phyloP scores from a whole-genome alignment of 2,888 invertebrate species.

The Leptinotarsa tumamoca region DNA sequence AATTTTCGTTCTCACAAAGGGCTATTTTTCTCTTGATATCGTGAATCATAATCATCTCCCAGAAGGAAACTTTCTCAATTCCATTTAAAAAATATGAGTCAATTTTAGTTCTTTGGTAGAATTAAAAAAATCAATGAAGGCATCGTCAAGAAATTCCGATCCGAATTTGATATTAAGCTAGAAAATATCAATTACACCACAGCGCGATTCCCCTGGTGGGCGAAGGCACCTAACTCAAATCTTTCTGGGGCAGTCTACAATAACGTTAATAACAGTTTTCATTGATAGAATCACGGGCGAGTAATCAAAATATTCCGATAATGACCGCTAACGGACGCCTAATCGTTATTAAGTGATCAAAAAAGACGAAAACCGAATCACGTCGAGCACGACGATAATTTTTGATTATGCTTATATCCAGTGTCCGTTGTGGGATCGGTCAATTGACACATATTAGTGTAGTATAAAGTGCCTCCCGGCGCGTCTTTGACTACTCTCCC shows the following conservation, averaged over 20 bases:
- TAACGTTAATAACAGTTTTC: slow-evolving; percentile 17
- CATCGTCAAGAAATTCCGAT: background rate
- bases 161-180: background rate
- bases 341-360: slow-evolving; percentile 45
- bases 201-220: slow-evolving; percentile 4
- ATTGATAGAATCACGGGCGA: slow-evolving; percentile 13
- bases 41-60: too few relatives aligned
- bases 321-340: slow-evolving; percentile 42
- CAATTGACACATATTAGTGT: slow-evolving; percentile 63
- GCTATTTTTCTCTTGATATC: too few relatives aligned
- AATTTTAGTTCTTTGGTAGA: too few relatives aligned
- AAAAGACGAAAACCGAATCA: slow-evolving; percentile 45
- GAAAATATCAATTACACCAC: background rate
- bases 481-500: slow-evolving; percentile 38
- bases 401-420: slow-evolving; percentile 39
- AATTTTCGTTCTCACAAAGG: too few relatives aligned
- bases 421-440: slow-evolving; percentile 48
- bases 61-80: too few relatives aligned
- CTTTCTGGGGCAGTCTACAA: slow-evolving; percentile 13
- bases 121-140: too few relatives aligned
- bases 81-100: too few relatives aligned
- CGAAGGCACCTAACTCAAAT: background rate
- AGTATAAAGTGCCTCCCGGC: slow-evolving; percentile 37
- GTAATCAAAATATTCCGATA: slow-evolving; percentile 41
- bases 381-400: slow-evolving; percentile 39